These are phyloP conservation scores for Hyphantria cunea DNA, from an alignment of 1,140 invertebrate genomes.

Conservation along the genomic window DNA sequence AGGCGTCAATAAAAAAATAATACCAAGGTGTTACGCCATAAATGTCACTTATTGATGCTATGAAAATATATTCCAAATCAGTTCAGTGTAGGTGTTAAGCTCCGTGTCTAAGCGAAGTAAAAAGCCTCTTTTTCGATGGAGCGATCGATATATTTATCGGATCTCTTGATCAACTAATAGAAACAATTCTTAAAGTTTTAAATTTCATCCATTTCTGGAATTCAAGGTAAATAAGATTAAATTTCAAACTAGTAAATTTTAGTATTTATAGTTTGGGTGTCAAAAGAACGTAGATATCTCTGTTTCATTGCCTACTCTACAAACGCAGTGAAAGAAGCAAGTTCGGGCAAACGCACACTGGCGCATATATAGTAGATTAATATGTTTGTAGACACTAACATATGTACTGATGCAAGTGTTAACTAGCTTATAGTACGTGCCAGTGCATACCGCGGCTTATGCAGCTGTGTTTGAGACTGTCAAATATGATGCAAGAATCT, in stretches of 20 bases:
- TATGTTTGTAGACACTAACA: constrained; percentile 57
- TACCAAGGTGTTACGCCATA: background rate
- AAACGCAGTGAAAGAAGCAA: constrained; percentile 13
- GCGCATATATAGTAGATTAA: constrained; percentile 36
- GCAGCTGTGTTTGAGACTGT: constrained; percentile 41
- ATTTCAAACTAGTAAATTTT: no score
- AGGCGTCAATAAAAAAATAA: no score
- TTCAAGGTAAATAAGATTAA: no score
- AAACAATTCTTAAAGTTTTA: no score
- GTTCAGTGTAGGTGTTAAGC: no score
- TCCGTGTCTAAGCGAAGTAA: no score
- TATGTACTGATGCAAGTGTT: constrained; percentile 58
- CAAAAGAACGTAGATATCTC: constrained; percentile 3
- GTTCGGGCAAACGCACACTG: constrained; percentile 18
- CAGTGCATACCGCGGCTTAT: constrained; percentile 28
- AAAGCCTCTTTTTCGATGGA: no score
- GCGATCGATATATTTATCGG: no score
- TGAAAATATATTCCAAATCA: background rate
- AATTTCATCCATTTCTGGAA: no score
- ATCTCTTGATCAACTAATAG: no score
- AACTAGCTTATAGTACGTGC: constrained; percentile 48
- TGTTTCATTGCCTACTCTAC: constrained; percentile 30
- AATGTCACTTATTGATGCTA: background rate
- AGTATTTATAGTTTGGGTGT: background rate
- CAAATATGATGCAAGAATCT: constrained; percentile 34